Evolutionary conservation across 2,113 vertebrate genomes (phyloP), one percentile per base, ranked within the genome.

Genomic region (Mormyrus lacerda): DNA sequence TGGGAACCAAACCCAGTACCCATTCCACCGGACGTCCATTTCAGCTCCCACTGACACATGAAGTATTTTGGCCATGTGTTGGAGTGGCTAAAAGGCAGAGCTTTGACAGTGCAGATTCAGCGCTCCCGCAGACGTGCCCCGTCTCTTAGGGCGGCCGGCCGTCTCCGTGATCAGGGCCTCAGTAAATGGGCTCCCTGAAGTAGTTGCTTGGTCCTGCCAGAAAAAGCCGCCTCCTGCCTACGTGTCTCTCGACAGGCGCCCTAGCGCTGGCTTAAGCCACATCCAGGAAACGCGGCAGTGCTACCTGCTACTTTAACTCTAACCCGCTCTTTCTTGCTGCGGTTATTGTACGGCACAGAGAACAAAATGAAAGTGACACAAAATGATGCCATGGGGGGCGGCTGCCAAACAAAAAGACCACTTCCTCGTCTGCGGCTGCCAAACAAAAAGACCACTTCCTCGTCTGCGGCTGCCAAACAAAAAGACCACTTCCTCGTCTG

Each of bases 221-320:
- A 91, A 92, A 91, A 94, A 88, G 93, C 90, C 65, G 42, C 83
- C 91, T 92, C 91, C 88, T 89, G 88, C 89, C 90, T 91, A 89
- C 89, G 90, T 91, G 89, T 93, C 92, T 58, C 83, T 89, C 39
- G 61, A 44, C 88, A 31, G 90, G 45, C 65, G 91, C 85, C 89
- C 90, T 93, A 91, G 90, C 85, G 69, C 61, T 76, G 73, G 85
- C 79, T 89, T 90, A 87, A 89, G 61, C 69, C 21, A 44, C 35
- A 24, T 48, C 48, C 88, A 89, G 85, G 89, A 91, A 42, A 3
- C 50, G 24, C 44, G 47, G 48, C 89, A 92, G 45, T 79, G 58
- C 50, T 51, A 85, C 73, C 24, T 89, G 19, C 8, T 73, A 8
- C 87, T 61, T 48, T 91, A 90, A 91, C 90, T 90, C 89, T 86